Evolutionary conservation across 2,797 vertebrate species (phyloP), one percentile per base, ranked within the genome.

Genomic region (Alosa sapidissima): DNA sequence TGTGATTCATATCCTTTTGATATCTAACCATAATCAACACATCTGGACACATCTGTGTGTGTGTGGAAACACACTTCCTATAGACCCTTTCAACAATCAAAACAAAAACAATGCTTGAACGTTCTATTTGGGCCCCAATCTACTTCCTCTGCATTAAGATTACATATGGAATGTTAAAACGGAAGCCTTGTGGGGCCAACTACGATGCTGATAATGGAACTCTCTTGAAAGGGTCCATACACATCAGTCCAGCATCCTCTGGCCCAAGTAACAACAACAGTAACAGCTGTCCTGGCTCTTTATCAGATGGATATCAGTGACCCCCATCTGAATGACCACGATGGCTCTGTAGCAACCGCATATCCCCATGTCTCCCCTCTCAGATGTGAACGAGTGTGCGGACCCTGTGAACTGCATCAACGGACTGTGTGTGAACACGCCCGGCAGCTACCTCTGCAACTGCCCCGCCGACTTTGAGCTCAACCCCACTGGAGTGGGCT

Each of bases 351-450:
- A n/a, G n/a, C 9, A 2, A 62, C 6, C n/a, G 5, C 8, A 14
- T 62, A n/a, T 10, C 19, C 58, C 21, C 3, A 0, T 58, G 36
- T 84, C 49, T 49, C 16, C n/a, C 55, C 33, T 81, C n/a, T 83
- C 93, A 99, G 98, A 99, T 87, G 95, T 98, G 86, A 97, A 99
- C 1, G 97, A 99, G 88, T 99, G 98, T 84, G 95, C 96, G 0
- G 96, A 98, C 90, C 97, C 97, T 0, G 96, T 97, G 84, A 99
- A 98, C 93, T 99, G 97, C 91, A 97, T 98, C 95, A 98, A 97
- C 0, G 98, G 97, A 2, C 89, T 97, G 24, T 99, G 98, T 1
- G 95, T 98, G 90, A 99, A 99, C 94, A 97, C 95, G 14, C 97
- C 97, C 0, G 97, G 98, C 45, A 97, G 95, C 92, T 99, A 98